These are phyloP conservation scores for Microplitis demolitor DNA, from an alignment of 1,140 invertebrate genomes.

Conservation along the genomic window DNA sequence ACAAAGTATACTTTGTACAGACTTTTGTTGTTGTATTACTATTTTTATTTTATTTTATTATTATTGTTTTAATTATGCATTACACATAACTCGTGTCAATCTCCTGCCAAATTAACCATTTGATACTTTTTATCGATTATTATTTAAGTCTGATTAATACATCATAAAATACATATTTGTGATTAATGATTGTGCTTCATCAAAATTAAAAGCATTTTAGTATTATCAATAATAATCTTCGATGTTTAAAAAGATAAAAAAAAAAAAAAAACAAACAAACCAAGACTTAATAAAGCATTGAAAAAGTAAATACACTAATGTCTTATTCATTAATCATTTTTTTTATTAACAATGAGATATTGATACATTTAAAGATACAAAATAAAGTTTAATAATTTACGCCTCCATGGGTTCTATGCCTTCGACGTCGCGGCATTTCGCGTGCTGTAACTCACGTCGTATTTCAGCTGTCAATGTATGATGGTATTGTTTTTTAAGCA, in stretches of 20 bases:
- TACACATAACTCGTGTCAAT: not conserved
- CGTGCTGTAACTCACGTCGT: conserved; percentile 80
- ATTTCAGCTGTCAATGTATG: conserved; percentile 84
- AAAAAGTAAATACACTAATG: no score
- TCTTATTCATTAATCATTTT: no score
- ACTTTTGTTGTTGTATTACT: conserved; percentile 3
- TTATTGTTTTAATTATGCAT: not conserved
- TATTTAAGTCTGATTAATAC: not conserved
- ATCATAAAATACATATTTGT: no score
- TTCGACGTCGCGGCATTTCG: conserved; percentile 81
- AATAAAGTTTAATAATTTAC: conserved; percentile 34
- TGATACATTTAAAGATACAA: not conserved
- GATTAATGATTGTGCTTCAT: no score
- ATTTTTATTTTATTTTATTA: not conserved
- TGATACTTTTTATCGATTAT: not conserved
- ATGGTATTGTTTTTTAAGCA: conserved; percentile 81
- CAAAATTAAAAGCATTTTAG: no score
- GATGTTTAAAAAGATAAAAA: no score
- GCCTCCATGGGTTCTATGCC: conserved; percentile 34
- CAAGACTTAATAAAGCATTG: no score
- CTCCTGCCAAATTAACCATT: conserved; percentile 16
- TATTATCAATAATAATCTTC: no score
- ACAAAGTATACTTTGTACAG: conserved; percentile 21
- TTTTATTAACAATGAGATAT: no score
- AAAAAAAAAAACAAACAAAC: no score